Evolutionary conservation across 1,140 invertebrate species (phyloP).

Genomic region (Drosophila mayri): DNA sequence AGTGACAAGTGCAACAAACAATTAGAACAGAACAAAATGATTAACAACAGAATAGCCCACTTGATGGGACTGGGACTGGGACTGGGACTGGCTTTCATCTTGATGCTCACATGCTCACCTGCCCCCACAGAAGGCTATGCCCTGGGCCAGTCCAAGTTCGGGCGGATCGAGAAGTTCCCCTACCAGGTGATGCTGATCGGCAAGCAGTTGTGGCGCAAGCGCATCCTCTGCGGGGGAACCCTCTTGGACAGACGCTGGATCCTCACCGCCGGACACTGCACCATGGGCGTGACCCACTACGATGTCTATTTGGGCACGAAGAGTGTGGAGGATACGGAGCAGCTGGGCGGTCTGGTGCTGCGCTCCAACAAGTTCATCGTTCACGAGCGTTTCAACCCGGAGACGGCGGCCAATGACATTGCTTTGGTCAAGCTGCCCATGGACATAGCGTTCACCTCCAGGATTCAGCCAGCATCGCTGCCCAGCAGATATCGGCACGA

Average conservation of each 20-base stretch:
- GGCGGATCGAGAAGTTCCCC: constrained; percentile 80
- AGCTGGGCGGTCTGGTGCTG: constrained; percentile 66
- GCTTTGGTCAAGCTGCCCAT: constrained; percentile 76
- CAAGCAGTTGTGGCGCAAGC: constrained; percentile 81
- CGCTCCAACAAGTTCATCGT: constrained; percentile 80
- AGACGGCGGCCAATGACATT: constrained; percentile 79
- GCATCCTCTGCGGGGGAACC: constrained; percentile 90
- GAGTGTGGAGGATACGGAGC: constrained; percentile 69
- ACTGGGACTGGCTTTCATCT: constrained; percentile 28
- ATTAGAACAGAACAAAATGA: constrained; percentile 40
- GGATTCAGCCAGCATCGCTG: constrained; percentile 70
- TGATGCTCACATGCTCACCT: constrained; percentile 38
- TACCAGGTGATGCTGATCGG: constrained; percentile 84
- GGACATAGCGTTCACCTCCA: constrained; percentile 62
- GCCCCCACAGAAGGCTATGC: constrained; percentile 53
- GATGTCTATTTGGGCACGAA: constrained; percentile 79
- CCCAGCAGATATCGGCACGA: constrained; percentile 55
- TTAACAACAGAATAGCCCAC: constrained; percentile 34
- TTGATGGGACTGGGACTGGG: constrained; percentile 13
- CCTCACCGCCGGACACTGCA: constrained; percentile 92
- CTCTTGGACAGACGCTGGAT: constrained; percentile 90
- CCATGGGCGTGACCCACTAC: constrained; percentile 86
- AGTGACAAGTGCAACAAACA: constrained; percentile 49
- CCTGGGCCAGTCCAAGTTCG: constrained; percentile 77
- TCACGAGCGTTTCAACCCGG: constrained; percentile 73